These are phyloP conservation scores for Adrianichthys oophorus DNA, from an alignment of 2,797 vertebrate genomes.

Conservation along the genomic window DNA sequence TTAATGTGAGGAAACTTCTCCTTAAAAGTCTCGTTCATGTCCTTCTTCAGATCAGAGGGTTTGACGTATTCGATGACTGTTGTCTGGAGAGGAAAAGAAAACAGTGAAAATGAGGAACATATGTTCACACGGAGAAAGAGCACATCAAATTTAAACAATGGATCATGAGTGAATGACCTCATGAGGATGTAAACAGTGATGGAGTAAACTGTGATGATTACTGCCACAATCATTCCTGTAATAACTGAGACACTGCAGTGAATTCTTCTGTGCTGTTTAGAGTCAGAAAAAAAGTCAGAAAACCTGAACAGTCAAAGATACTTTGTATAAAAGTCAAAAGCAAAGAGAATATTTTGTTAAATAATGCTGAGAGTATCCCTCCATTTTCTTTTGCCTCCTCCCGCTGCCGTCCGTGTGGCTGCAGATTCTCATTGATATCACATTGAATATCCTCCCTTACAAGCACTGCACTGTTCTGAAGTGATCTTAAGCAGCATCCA, in stretches of 20 bases:
- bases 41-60: conserved; percentile 96
- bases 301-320: too few relatives aligned
- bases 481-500: too few relatives aligned
- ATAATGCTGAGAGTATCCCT: too few relatives aligned
- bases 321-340: too few relatives aligned
- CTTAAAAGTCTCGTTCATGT: conserved; percentile 98
- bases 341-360: too few relatives aligned
- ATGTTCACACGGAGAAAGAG: background rate
- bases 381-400: too few relatives aligned
- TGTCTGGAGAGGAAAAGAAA: conserved; percentile 77
- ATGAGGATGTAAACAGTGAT: background rate
- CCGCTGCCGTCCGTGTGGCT: too few relatives aligned
- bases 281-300: too few relatives aligned
- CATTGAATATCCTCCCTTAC: too few relatives aligned
- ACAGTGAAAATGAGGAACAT: background rate
- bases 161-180: background rate
- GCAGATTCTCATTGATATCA: too few relatives aligned
- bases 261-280: too few relatives aligned
- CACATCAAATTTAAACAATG: background rate
- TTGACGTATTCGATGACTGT: conserved; percentile 98
- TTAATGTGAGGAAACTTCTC: conserved; percentile 97
- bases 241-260: background rate
- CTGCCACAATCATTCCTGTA: background rate
- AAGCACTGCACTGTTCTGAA: too few relatives aligned
- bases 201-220: background rate